Evolutionary conservation across 92 coral and sea anemone genomes (phyloP), one percentile per base, ranked within the genome.

Genomic region (Porites rus): DNA sequence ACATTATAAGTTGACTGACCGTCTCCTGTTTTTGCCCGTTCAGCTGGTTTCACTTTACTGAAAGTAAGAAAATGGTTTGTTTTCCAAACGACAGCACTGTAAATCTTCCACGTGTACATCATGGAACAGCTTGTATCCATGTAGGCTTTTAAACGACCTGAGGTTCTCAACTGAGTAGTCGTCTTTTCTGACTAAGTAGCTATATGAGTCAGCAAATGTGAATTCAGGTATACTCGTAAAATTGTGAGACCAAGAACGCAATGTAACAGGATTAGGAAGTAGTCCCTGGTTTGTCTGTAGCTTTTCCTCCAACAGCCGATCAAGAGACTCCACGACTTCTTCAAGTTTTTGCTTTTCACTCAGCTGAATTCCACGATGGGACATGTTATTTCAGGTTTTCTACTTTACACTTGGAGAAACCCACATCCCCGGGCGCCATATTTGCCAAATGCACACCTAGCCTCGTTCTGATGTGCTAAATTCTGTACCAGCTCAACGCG

Each of bases 21-120:
- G 56, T 90, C 87, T 72, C 78, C 74, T 11, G 66, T 87, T 71
- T 85, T 85, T 60, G 72, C 12, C 79, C 78, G 81, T 64, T 85
- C 93, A 68, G 83, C 76, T 59, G 91, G 88, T 74, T 84, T 88
- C 38, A 83, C 92, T 80, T 31, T 61, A 91, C 50, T 46, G 80
- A 60, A 88, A 88, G 51, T 46, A 83, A 65, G 38, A 88, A 56
- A 52, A 75, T 7, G 51, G 12, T 54, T 54, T 54, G 16, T 54
- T 19, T 67, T 67, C 51, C 72, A 67, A 25, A 38, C 4, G 59
- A 61, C 74, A 81, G 53, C 68, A 76, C 80, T 76, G 22, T 60
- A 76, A 59, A 54, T 79, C 87, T 53, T 68, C 71, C 38, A 69
- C 87, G 68, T 87, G 87, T 16, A 81, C 90, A 80, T 87, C 54